These are phyloP conservation scores for Jordanella pulchra DNA, from an alignment of 2,797 vertebrate species.

Conservation along the genomic window DNA sequence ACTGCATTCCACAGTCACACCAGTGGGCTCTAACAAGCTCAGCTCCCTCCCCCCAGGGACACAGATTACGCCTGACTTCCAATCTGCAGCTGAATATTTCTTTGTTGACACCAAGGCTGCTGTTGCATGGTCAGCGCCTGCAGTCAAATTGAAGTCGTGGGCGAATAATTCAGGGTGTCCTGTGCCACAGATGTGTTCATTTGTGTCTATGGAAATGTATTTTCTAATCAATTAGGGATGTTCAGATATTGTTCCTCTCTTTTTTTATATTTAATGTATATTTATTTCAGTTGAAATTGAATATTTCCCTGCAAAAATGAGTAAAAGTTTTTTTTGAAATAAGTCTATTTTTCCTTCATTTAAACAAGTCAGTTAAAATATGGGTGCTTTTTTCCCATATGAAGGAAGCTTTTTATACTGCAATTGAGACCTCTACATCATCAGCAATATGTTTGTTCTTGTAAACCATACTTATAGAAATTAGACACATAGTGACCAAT, in stretches of 20 bases:
- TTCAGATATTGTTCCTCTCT: constrained; percentile 6
- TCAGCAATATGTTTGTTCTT: too few species aligned
- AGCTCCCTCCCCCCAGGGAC: constrained; percentile 23
- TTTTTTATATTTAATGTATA: constrained; percentile 2
- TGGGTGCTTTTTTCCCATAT: too few species aligned
- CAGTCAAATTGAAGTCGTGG: constrained; percentile 12
- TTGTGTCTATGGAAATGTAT: not conserved
- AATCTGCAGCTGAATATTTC: constrained; percentile 36
- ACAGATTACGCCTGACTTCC: constrained; percentile 39
- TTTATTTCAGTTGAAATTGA: too few species aligned
- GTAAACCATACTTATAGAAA: too few species aligned
- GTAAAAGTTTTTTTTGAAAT: too few species aligned
- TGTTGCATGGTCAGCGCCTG: constrained; percentile 15
- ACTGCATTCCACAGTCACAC: constrained; percentile 24
- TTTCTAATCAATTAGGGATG: not conserved
- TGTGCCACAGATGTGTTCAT: not conserved
- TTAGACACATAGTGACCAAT: too few species aligned
- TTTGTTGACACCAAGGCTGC: constrained; percentile 27
- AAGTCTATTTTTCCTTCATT: too few species aligned
- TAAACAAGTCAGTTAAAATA: too few species aligned
- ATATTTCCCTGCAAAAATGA: too few species aligned
- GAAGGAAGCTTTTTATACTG: too few species aligned
- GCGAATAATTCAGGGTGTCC: constrained; percentile 19
- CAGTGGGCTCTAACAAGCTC: constrained; percentile 43
- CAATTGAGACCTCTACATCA: too few species aligned